These are phyloP conservation scores for Forbesichthys papilliferus DNA, from an alignment of 2,113 vertebrate species.

Conservation along the genomic window DNA sequence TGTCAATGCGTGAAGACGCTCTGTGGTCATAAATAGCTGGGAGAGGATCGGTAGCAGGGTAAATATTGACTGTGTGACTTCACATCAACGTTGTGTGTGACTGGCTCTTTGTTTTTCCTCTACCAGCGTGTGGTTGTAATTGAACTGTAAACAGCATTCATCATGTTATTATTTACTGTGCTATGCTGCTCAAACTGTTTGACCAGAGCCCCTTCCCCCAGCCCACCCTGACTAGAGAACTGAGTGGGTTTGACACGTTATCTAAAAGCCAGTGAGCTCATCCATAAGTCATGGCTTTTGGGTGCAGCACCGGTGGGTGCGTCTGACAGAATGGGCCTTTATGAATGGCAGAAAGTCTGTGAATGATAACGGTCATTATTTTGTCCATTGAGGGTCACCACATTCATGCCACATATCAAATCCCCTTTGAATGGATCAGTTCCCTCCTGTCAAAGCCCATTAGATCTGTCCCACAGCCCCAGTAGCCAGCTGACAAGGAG, in stretches of 20 bases:
- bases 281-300: slow-evolving; percentile 95
- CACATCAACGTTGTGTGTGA: slow-evolving; percentile 50
- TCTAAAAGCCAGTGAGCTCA: slow-evolving; percentile 86
- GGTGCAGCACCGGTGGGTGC: slow-evolving; percentile 77
- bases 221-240: not conserved
- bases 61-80: slow-evolving; percentile 67
- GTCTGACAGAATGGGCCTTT: slow-evolving; percentile 80
- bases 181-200: slow-evolving; percentile 50
- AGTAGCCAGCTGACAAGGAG: slow-evolving; percentile 96
- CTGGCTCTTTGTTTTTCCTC: slow-evolving; percentile 54
- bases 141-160: slow-evolving; percentile 73
- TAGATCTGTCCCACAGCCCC: slow-evolving; percentile 92
- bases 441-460: slow-evolving; percentile 99
- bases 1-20: slow-evolving; percentile 41
- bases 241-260: slow-evolving; percentile 87
- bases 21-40: slow-evolving; percentile 52
- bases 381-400: slow-evolving; percentile 91
- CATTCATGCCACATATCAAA: slow-evolving; percentile 98
- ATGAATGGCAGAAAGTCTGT: slow-evolving; percentile 85
- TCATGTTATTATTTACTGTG: slow-evolving; percentile 71
- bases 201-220: slow-evolving; percentile 18
- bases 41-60: slow-evolving; percentile 44
- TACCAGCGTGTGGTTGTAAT: slow-evolving; percentile 56
- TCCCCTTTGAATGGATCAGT: slow-evolving; percentile 96
- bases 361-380: slow-evolving; percentile 96